A percentile compares a stretch with the other conserved stretches of the same genome.
Conservation (phyloP, 2,888 invertebrate genomes). For the Pristionchus arcanus region DNA sequence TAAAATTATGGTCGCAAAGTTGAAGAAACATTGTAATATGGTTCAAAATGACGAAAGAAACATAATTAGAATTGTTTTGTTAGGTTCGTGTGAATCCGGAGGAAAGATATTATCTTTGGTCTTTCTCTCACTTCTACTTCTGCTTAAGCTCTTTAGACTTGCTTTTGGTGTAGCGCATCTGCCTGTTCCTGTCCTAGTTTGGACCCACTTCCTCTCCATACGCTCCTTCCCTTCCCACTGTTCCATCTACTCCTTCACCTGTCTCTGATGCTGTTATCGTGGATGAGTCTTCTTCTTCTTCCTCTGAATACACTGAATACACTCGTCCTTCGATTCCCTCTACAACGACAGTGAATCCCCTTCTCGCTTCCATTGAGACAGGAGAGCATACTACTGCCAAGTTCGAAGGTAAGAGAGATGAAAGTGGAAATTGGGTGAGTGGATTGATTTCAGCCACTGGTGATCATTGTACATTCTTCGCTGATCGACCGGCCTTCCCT, state of each 20-base stretch:
- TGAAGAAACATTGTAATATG: too few relatives aligned
- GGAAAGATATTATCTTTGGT: too few relatives aligned
- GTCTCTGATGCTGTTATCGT: neutral
- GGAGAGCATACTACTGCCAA: neutral
- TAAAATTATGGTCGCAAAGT: too few relatives aligned
- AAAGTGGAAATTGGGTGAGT: too few relatives aligned
- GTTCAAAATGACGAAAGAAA: too few relatives aligned
- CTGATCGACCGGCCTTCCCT: constrained; percentile 39
- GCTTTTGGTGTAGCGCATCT: too few relatives aligned
- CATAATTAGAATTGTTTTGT: too few relatives aligned
- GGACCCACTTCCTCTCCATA: neutral
- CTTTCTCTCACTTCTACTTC: too few relatives aligned
- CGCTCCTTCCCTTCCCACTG: neutral
- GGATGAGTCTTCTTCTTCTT: neutral
- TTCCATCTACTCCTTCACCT: neutral
- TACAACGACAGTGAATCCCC: neutral
- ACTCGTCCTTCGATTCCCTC: neutral
- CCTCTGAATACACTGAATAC: neutral
- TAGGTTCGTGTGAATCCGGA: too few relatives aligned
- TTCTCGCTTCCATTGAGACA: neutral
- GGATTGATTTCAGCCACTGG: neutral
- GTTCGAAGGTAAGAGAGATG: neutral
- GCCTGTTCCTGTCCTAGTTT: too few relatives aligned
- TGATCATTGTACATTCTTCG: constrained; percentile 2
- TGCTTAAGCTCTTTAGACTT: too few relatives aligned